Base-by-base conservation (phyloP, 2,888 invertebrate species). In the Fragum sueziense region DNA sequence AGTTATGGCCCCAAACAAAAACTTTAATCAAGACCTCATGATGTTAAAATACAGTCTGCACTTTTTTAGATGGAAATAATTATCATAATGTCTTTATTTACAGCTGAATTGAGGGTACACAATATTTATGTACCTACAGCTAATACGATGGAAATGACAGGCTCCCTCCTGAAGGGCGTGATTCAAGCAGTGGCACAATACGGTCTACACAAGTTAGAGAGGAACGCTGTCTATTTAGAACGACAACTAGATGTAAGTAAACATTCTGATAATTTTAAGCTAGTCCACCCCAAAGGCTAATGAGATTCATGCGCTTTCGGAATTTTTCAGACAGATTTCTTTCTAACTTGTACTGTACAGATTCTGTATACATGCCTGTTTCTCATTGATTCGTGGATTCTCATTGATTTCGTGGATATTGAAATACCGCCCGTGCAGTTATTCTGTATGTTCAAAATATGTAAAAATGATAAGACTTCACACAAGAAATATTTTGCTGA, bases 201-300 rank as follows among this genome's bases (percentile, higher is more conserved):
- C 78, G 80, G 80, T 52, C 87, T 86, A 74, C 88, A 88, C 72
- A 85, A 82, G 71, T 89, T 84, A 59, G 89, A 90, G 73, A 83
- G 87, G 17, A 88, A 90, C 69, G 82, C 89, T 37, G 84, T 88
- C 1, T 87, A 89, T 52, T 82, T 92, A 14, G 86, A 90, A 61
- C 85, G 89, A 47, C 91, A 92, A 69, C 84, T 91, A 20, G 92
- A 92, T 88, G 92, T 91, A 84, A 84, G 88, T 72, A 57, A 33
- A n/a, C n/a, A n/a, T n/a, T n/a, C n/a, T n/a, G n/a, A n/a, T n/a
- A n/a, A n/a, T n/a, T n/a, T n/a, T n/a, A n/a, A n/a, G n/a, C n/a
- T n/a, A n/a, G n/a, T n/a, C n/a, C n/a, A n/a, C n/a, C n/a, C n/a
- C n/a, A n/a, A n/a, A n/a, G n/a, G n/a, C n/a, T n/a, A n/a, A n/a